Evolutionary conservation across 1,140 invertebrate genomes (phyloP), one percentile per base, ranked within the genome.

Genomic region (Calephelis virginiensis): DNA sequence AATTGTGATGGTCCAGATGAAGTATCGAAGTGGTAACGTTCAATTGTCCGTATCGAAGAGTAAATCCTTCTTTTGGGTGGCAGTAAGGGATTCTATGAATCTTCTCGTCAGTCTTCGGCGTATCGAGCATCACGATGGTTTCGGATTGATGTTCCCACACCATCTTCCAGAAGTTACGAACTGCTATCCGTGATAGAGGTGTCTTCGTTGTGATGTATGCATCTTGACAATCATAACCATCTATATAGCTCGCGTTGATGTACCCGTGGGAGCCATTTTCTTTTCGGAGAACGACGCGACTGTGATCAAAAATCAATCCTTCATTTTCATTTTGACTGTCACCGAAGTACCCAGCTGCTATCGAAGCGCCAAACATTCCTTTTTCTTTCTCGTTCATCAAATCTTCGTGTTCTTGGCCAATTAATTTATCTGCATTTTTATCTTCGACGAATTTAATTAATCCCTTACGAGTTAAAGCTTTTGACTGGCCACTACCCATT

Each of bases 171-270:
- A 48, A 48, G 10, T 48, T 10, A 48, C 12, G 8, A 48, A 48
- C 8, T 48, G 46, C 46, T n/a, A 10, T 48, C 46, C 0, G 0
- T 48, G 46, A 48, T 1, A 12, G 11, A 48, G 46, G 46, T 48
- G 8, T 48, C 11, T 10, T 48, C 46, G 11, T 48, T n/a, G 47
- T 48, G 47, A 48, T 48, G 10, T 48, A 48, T n/a, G 47, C 47
- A n/a, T 48, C 12, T 48, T 48, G 47, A 48, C 47, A 48, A n/a
- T 48, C 47, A 11, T n/a, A 48, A n/a, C 12, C 47, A 48, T 48
- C 47, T n/a, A 48, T 48, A n/a, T 48, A 48, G 47, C 47, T 48
- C 47, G 47, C 47, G 12, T 48, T 48, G 47, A 48, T 48, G 47
- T 48, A n/a, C 6, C 1, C 13, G 12, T 11, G 11, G 47, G 47